A percentile compares a stretch with the other conserved stretches of the same genome.
phyloP scores from a whole-genome alignment of 1,140 invertebrate genomes.

The Gerris buenoi region DNA sequence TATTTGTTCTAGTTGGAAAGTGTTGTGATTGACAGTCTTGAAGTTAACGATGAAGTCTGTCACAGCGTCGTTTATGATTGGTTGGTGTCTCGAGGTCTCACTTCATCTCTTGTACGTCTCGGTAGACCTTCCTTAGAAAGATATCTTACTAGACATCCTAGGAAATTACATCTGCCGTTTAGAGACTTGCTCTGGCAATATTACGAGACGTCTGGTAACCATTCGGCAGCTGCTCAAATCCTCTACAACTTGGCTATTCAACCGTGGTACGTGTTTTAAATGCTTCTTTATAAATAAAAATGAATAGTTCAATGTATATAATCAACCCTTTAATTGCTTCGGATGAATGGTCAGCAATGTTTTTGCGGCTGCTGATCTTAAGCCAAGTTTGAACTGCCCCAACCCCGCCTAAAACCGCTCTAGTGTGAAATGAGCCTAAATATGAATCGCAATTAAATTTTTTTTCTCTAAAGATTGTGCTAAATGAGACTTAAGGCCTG shows the following conservation, averaged over 20 bases:
- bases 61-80: conserved; percentile 87
- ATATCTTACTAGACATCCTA: conserved; percentile 19
- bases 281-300: too few relatives aligned
- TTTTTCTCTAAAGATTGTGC: too few relatives aligned
- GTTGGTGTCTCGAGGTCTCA: conserved; percentile 65
- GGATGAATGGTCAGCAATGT: too few relatives aligned
- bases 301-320: too few relatives aligned
- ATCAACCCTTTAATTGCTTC: too few relatives aligned
- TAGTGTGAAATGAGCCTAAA: too few relatives aligned
- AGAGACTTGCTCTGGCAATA: conserved; percentile 85
- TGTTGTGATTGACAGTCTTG: conserved; percentile 18
- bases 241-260: conserved; percentile 72
- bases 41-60: conserved; percentile 57
- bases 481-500: too few relatives aligned
- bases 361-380: too few relatives aligned
- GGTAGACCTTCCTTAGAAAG: conserved; percentile 51
- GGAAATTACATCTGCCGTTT: conserved; percentile 11
- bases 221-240: conserved; percentile 81
- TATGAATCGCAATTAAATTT: too few relatives aligned
- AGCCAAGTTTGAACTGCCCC: too few relatives aligned
- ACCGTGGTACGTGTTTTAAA: conserved; percentile 55
- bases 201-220: conserved; percentile 83
- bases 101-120: conserved; percentile 60
- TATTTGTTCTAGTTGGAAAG: conserved; percentile 11
- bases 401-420: too few relatives aligned